Conservation (phyloP, 1,140 invertebrate genomes). For the Monochamus saltuarius region DNA sequence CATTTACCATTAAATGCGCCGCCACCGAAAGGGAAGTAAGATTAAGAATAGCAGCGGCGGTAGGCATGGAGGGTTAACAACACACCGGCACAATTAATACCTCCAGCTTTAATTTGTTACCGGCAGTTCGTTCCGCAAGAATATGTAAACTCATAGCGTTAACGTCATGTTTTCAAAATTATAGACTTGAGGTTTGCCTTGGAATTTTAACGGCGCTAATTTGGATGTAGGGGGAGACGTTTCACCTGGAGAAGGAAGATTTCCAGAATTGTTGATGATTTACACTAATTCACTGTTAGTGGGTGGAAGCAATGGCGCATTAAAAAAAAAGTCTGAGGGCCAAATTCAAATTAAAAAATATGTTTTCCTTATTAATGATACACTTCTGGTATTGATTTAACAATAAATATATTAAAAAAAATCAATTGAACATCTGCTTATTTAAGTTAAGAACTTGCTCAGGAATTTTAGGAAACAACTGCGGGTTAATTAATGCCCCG, state of each 20-base stretch:
- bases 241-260: slow-evolving; percentile 22
- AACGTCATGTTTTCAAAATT: slow-evolving; percentile 40
- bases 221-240: slow-evolving; percentile 23
- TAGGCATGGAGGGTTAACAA: slow-evolving; percentile 32
- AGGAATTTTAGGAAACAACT: too few relatives aligned
- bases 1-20: slow-evolving; percentile 34
- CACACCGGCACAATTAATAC: slow-evolving; percentile 40
- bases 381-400: too few relatives aligned
- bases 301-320: too few relatives aligned
- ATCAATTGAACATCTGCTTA: too few relatives aligned
- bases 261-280: too few relatives aligned
- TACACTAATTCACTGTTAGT: too few relatives aligned
- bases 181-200: slow-evolving; percentile 30
- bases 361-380: too few relatives aligned
- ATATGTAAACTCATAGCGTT: slow-evolving; percentile 43
- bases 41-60: slow-evolving; percentile 31
- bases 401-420: too few relatives aligned
- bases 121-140: slow-evolving; percentile 39
- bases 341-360: too few relatives aligned
- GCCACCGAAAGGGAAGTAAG: not conserved
- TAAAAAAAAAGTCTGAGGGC: too few relatives aligned
- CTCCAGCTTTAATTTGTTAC: slow-evolving; percentile 40
- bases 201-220: slow-evolving; percentile 33
- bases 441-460: too few relatives aligned
- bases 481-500: too few relatives aligned